Base-by-base conservation (phyloP, 2,797 vertebrate genomes). In the Mus spretus region DNA sequence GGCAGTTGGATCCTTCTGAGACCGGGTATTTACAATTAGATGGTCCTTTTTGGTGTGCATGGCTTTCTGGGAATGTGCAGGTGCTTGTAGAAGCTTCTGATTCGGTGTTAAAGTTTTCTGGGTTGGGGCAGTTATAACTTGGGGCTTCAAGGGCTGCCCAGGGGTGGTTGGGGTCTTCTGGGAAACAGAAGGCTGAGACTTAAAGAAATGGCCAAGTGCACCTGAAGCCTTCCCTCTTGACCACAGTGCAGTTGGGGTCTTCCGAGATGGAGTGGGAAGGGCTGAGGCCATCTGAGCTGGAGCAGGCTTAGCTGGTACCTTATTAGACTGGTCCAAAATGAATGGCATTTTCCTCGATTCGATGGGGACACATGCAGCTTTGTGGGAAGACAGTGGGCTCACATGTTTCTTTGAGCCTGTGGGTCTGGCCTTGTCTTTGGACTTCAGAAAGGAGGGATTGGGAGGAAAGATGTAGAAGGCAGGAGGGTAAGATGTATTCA, bases 331-430 rank as follows among this genome's bases (percentile, higher is more conserved):
- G 74, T 86, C 84, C 20, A 55, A 22, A 6, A 88, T 72, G n/a
- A 93, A 80, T 0, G 94, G 85, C 15, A 55, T 70, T 47, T 89
- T 86, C 28, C 1, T 0, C 3, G 67, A 4, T 1, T 14, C 26
- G 4, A 6, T 6, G 11, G 81, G 47, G 4, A 20, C 13, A 12
- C 53, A 13, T 0, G 3, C 6, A 80, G 26, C 24, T 24, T 84
- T 95, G 79, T 44, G 82, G 26, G 59, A 53, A 26, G 37, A n/a
- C 1, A 3, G 77, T 0, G 44, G 89, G 13, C 6, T 0, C 5
- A 0, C 10, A 3, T 40, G 24, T 34, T 91, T 59, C 50, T 0
- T 1, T 2, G 37, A 10, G 31, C 4, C 7, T n/a, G 1, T 28
- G 8, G 50, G 5, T 44, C 28, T 26, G 59, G 20, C 17, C 47